A percentile compares a stretch with the other conserved stretches of the same genome.
These are phyloP conservation scores for Upupa epops DNA, from an alignment of 2,113 vertebrate species.

Conservation along the genomic window DNA sequence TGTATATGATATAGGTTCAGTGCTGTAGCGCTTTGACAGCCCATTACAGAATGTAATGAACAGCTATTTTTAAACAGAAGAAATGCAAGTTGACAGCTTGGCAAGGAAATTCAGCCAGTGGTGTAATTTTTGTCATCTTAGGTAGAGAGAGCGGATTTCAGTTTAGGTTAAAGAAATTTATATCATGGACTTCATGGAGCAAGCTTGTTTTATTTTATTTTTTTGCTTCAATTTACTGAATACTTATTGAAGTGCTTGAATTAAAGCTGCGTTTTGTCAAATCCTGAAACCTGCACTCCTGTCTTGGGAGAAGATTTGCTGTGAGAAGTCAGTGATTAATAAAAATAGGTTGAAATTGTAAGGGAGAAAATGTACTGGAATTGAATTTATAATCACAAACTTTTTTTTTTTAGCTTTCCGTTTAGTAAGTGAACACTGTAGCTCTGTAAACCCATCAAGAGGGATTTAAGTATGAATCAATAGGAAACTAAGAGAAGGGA, in stretches of 20 bases:
- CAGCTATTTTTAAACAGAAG: slow-evolving; percentile 85
- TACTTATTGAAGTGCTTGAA: slow-evolving; percentile 43
- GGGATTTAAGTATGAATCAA: slow-evolving; percentile 38
- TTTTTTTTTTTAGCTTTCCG: background rate
- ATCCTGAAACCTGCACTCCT: background rate
- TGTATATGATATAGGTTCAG: slow-evolving; percentile 83
- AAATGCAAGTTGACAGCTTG: slow-evolving; percentile 83
- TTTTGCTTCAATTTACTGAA: slow-evolving; percentile 56
- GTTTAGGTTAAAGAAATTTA: slow-evolving; percentile 76
- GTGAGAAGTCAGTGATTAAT: slow-evolving; percentile 19
- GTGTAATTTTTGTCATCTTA: slow-evolving; percentile 82
- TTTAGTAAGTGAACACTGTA: slow-evolving; percentile 24
- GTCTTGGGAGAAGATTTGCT: background rate
- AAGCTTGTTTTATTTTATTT: slow-evolving; percentile 61
- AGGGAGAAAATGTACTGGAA: background rate
- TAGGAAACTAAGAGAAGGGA: slow-evolving; percentile 14
- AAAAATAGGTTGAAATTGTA: slow-evolving; percentile 14
- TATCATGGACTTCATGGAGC: slow-evolving; percentile 66
- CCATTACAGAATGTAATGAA: slow-evolving; percentile 85
- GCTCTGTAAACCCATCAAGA: slow-evolving; percentile 9
- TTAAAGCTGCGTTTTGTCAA: slow-evolving; percentile 49
- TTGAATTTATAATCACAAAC: slow-evolving; percentile 25
- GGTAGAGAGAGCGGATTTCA: slow-evolving; percentile 72
- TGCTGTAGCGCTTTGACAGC: slow-evolving; percentile 83
- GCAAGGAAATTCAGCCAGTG: slow-evolving; percentile 83